phyloP scores from a whole-genome alignment of 2,797 vertebrate genomes.

The Argentina silus region DNA sequence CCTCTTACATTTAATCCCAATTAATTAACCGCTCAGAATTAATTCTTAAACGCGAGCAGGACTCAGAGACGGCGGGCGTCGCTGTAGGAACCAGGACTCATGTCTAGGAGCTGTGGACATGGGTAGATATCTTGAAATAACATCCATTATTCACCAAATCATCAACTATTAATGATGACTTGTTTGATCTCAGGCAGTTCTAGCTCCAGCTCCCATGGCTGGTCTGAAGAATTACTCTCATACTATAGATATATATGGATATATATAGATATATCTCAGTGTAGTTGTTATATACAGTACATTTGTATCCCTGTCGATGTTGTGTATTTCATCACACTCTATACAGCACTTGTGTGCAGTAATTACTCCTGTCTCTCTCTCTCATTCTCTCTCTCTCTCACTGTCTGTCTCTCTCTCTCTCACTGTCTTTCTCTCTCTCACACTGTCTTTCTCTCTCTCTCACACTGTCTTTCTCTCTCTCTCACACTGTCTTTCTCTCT shows the following conservation, averaged over 20 bases:
- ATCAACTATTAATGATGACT: neutral
- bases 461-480: too few relatives aligned
- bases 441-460: too few relatives aligned
- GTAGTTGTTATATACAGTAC: too few relatives aligned
- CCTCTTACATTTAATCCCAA: constrained; percentile 9
- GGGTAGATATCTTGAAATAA: neutral
- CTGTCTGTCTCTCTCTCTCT: neutral
- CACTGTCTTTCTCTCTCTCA: neutral
- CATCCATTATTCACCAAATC: neutral
- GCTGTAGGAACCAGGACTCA: too few relatives aligned
- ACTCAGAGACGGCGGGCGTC: neutral
- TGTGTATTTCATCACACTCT: too few relatives aligned
- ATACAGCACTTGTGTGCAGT: too few relatives aligned
- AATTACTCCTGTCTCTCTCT: too few relatives aligned
- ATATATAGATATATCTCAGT: too few relatives aligned
- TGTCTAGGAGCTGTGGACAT: neutral
- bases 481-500: too few relatives aligned
- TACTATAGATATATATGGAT: neutral
- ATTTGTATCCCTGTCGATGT: too few relatives aligned
- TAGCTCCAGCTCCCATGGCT: neutral
- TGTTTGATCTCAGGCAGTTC: neutral
- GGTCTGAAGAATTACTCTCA: neutral
- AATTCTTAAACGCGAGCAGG: neutral
- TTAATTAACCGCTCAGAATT: neutral
- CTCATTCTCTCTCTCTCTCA: neutral